These are phyloP conservation scores for Panthera tigris DNA, from an alignment of 2,113 vertebrate species.

Conservation along the genomic window DNA sequence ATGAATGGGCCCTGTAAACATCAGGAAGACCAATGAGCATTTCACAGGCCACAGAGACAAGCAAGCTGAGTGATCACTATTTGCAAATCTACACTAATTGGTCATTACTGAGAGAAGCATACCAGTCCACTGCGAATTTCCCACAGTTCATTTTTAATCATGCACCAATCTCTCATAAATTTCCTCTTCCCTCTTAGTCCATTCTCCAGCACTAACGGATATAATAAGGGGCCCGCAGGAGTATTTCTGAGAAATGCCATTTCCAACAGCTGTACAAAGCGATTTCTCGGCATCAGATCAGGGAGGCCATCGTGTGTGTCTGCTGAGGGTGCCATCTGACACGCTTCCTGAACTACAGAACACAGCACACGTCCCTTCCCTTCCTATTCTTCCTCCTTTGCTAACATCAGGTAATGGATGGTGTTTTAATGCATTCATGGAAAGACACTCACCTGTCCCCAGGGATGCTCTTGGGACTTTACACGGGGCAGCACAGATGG, in stretches of 20 bases:
- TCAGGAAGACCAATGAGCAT: background rate
- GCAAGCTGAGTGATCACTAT: background rate
- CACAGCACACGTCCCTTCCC: background rate
- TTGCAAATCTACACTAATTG: conserved; percentile 17
- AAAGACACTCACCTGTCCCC: background rate
- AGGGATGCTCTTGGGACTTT: background rate
- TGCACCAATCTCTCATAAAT: background rate
- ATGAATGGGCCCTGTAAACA: background rate
- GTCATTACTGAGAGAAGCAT: background rate
- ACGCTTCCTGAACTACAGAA: background rate
- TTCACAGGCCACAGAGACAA: background rate
- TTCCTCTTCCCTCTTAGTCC: background rate
- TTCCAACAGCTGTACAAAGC: background rate
- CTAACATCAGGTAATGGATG: rapidly evolving
- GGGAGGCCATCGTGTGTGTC: rapidly evolving
- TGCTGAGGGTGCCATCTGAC: background rate
- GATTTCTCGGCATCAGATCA: rapidly evolving
- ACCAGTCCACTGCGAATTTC: rapidly evolving
- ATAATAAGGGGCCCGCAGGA: background rate
- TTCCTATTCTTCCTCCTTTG: background rate
- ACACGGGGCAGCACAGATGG: background rate
- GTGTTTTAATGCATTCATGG: too few species aligned
- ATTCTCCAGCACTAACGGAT: background rate
- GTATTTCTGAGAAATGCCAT: background rate
- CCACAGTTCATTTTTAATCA: background rate